Evolutionary conservation across 2,888 invertebrate genomes (phyloP).

Genomic region (Willowsia nigromaculata): DNA sequence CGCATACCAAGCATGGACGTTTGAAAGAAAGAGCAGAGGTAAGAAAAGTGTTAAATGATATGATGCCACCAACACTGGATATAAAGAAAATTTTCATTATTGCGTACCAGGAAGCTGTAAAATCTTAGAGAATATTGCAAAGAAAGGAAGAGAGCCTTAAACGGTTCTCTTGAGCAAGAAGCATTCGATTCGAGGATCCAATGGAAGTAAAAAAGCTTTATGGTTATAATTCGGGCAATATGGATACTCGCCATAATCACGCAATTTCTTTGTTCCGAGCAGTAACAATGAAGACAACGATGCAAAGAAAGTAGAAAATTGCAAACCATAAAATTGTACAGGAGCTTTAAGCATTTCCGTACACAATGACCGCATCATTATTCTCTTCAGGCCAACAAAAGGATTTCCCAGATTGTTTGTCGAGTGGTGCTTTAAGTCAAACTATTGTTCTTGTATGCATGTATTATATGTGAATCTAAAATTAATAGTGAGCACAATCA

Average conservation of each 20-base stretch:
- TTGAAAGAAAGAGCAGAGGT: not conserved
- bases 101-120: not conserved
- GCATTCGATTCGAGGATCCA: constrained; percentile 24
- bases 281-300: constrained; percentile 58
- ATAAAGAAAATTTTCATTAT: not conserved
- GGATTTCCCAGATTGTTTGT: not conserved
- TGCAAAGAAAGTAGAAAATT: constrained; percentile 37
- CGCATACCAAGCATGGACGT: not conserved
- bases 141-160: not conserved
- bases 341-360: not conserved
- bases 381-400: constrained; percentile 4
- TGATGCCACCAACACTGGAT: not conserved
- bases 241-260: constrained; percentile 58
- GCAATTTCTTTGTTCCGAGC: constrained; percentile 51
- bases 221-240: constrained; percentile 44
- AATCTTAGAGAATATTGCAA: not conserved
- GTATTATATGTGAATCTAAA: not conserved
- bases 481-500: not conserved
- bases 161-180: constrained; percentile 29
- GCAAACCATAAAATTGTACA: constrained; percentile 29
- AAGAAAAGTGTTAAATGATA: not conserved
- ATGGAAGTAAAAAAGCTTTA: constrained; percentile 35
- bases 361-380: constrained; percentile 2
- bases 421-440: not conserved
- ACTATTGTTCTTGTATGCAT: not conserved